phyloP scores from a whole-genome alignment of 2,888 invertebrate genomes.

The Ectemnius continuus region DNA sequence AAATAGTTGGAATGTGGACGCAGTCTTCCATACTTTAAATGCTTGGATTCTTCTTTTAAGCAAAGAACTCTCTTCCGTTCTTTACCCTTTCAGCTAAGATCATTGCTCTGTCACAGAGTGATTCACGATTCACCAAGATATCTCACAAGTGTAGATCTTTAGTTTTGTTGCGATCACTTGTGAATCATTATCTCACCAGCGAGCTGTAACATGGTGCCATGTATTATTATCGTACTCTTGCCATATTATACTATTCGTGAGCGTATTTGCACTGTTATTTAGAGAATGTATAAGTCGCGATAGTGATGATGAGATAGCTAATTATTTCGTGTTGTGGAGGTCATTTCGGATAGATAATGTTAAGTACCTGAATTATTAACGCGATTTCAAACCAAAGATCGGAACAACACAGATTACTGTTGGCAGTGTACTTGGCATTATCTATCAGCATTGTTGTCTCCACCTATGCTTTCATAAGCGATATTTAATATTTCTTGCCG shows the following conservation, averaged over 20 bases:
- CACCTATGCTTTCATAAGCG: conserved; percentile 18
- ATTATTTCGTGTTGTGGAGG: no score
- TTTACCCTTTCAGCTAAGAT: no score
- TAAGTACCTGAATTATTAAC: no score
- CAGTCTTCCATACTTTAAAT: background rate
- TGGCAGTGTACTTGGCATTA: background rate
- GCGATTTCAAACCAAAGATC: background rate
- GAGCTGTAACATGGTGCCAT: conserved; percentile 53
- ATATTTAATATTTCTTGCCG: conserved; percentile 52
- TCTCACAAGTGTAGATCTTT: no score
- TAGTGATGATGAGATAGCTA: conserved; percentile 4
- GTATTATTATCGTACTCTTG: conserved; percentile 50
- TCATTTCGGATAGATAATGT: no score
- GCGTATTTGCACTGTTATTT: conserved; percentile 43
- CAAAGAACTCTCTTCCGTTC: background rate
- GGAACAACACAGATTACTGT: background rate
- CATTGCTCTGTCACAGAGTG: no score
- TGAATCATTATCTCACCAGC: background rate
- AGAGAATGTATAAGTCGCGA: conserved; percentile 22
- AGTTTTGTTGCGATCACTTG: background rate
- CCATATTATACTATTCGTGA: conserved; percentile 59
- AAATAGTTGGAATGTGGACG: background rate
- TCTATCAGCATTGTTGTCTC: conserved; percentile 10
- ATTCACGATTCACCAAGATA: no score
- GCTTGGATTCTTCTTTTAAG: background rate